Conservation (phyloP, 2,113 vertebrate species). For the Platysternon megacephalum region DNA sequence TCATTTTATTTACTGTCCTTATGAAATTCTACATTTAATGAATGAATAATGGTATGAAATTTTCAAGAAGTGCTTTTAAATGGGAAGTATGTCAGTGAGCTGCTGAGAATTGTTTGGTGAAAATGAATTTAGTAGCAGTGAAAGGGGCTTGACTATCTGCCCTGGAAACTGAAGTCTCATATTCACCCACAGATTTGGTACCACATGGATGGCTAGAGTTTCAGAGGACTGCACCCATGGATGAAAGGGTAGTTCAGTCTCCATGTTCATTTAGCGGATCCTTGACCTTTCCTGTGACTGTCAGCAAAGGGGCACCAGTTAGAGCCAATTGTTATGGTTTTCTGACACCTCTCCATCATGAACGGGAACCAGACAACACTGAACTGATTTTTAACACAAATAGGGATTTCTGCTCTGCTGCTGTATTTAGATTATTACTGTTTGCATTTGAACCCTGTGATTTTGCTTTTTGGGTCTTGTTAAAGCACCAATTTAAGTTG, state of each 20-base stretch:
- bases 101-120: background rate
- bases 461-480: accelerated
- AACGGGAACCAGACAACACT: background rate
- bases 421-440: background rate
- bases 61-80: background rate
- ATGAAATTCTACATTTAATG: background rate
- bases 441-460: background rate
- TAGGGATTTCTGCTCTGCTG: background rate
- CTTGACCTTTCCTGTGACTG: background rate
- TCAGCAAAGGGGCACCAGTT: accelerated
- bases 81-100: background rate
- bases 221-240: background rate
- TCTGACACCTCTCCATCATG: background rate
- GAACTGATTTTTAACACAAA: background rate
- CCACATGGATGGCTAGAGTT: background rate
- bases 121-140: background rate
- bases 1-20: background rate
- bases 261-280: background rate
- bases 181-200: background rate
- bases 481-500: accelerated
- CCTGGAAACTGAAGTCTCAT: background rate
- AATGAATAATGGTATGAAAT: background rate
- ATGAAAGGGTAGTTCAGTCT: background rate
- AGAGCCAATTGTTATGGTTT: background rate
- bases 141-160: background rate